Evolutionary conservation across 1,140 invertebrate genomes (phyloP), one percentile per base, ranked within the genome.

Genomic region (Apis dorsata): DNA sequence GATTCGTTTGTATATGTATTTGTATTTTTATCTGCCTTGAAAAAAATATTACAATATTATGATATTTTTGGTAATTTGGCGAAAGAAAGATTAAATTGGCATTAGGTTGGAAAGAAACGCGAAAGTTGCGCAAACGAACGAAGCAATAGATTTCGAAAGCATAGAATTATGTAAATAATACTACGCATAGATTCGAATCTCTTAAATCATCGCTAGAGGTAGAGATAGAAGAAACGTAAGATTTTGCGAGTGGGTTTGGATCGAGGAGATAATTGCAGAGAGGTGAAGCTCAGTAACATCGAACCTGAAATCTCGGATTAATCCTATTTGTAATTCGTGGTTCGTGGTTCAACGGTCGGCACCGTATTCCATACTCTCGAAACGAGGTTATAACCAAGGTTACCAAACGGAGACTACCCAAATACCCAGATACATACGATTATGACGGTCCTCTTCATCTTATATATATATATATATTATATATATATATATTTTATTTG

Each of bases 371-470:
- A 79, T 78, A 87, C 87, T 81, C 73, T 82, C 65, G 86, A 93
- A 93, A 91, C 69, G 91, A 80, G 92, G 80, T 82, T 82, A 77
- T 82, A 82, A 82, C 88, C 93, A 93, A 93, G 93, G 92, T 93
- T 93, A 92, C 76, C 82, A 88, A 90, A 89, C 85, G 87, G 85
- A 89, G 87, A 83, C 91, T 86, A 85, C 85, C 89, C 83, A 90
- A 92, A 92, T 92, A 93, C 91, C 91, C 88, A 93, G 87, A 92
- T 93, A 93, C 92, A 93, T 92, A 92, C 71, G 83, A 92, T 93
- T 93, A 92, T 85, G 71, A 24, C 74, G 76, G n/a, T 74, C 79
- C 44, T 11, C 57, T 86, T 85, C 78, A 63, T n/a, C 59, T 83
- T 65, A 72, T 17, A 75, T 53, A 24, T 66, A 75, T 55, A 34